Conservation (phyloP, 2,113 vertebrate genomes). For the Sterrhoptilus dennistouni region DNA sequence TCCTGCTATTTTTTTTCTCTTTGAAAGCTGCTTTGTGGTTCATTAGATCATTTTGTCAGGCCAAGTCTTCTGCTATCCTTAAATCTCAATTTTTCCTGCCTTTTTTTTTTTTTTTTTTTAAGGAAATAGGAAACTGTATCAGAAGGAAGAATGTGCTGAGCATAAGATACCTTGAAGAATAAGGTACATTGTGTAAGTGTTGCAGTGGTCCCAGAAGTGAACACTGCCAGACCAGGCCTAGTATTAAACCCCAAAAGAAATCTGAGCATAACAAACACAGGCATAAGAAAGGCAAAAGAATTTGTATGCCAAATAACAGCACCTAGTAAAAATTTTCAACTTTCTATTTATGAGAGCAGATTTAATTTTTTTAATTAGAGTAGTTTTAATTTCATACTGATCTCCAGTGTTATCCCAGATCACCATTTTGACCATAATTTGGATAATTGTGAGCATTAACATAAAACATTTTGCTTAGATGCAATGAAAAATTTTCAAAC, state of each 20-base stretch:
- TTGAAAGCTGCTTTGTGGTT: slow-evolving; percentile 33
- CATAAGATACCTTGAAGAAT: background rate
- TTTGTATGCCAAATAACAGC: background rate
- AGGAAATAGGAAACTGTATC: background rate
- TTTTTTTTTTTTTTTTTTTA: background rate
- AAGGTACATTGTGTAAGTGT: background rate
- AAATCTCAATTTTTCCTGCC: background rate
- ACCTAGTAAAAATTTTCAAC: background rate
- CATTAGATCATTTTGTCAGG: background rate
- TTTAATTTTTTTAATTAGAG: background rate
- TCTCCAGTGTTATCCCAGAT: background rate
- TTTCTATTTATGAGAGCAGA: background rate
- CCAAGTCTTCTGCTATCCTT: background rate
- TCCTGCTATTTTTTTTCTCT: slow-evolving; percentile 61
- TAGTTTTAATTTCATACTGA: background rate
- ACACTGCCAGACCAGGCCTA: background rate
- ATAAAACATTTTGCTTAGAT: background rate
- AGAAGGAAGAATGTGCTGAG: background rate
- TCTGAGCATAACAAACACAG: background rate
- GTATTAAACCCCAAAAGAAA: background rate
- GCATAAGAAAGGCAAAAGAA: background rate
- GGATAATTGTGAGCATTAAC: background rate
- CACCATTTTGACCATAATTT: background rate
- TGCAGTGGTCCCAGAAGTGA: background rate
- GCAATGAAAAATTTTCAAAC: background rate